These are phyloP conservation scores for Hyles vespertilio DNA, from an alignment of 1,140 invertebrate genomes.

Conservation along the genomic window DNA sequence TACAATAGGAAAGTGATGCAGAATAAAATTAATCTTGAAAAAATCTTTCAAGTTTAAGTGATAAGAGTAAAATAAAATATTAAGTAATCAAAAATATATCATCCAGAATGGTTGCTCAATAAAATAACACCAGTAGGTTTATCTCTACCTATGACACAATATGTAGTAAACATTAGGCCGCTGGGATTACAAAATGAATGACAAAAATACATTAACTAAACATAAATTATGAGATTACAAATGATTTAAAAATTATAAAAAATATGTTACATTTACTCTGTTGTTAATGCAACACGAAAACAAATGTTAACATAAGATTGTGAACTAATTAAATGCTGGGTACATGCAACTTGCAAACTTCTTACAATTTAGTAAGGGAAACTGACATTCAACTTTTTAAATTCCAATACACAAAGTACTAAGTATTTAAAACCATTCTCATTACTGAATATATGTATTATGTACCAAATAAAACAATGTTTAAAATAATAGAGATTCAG, in stretches of 20 bases:
- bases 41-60: too few species aligned
- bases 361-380: not conserved
- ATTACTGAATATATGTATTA: too few species aligned
- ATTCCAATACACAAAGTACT: too few species aligned
- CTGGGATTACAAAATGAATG: slow-evolving; percentile 13
- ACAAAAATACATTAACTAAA: not conserved
- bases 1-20: too few species aligned
- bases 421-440: too few species aligned
- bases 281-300: too few species aligned
- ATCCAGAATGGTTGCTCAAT: not conserved
- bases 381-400: too few species aligned
- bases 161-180: slow-evolving; percentile 30
- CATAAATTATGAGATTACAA: slow-evolving; percentile 23
- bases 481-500: slow-evolving; percentile 1
- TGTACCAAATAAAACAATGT: too few species aligned
- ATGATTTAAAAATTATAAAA: slow-evolving; percentile 14
- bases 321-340: slow-evolving; percentile 33
- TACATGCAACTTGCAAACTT: slow-evolving; percentile 15
- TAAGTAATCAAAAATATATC: not conserved
- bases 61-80: not conserved
- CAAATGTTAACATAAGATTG: slow-evolving; percentile 28
- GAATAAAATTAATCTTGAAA: too few species aligned
- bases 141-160: not conserved
- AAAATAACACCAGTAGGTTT: not conserved
- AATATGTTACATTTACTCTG: slow-evolving; percentile 3